Percentiles rank a stretch among this genome's conserved stretches.
Evolutionary conservation across 2,113 vertebrate species (phyloP).

Genomic region (Anhinga rufa): DNA sequence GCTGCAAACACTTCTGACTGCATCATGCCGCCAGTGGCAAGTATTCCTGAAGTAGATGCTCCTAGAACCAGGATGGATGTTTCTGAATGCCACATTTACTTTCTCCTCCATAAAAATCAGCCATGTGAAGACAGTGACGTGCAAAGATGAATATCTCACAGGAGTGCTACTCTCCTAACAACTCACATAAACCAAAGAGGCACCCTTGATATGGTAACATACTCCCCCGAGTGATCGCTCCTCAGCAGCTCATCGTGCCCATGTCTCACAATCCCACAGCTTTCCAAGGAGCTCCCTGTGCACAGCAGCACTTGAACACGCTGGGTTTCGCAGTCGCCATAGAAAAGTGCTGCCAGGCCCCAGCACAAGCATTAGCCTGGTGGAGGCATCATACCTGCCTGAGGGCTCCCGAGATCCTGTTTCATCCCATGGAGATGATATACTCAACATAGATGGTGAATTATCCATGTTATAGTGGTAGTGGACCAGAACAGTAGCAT

Average conservation of each 20-base stretch:
- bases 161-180: neutral
- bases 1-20: neutral
- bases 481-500: neutral
- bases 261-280: neutral
- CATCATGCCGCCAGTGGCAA: neutral
- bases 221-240: neutral
- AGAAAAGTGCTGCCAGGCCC: neutral
- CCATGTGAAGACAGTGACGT: neutral
- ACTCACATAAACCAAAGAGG: neutral
- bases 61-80: neutral
- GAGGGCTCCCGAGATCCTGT: neutral
- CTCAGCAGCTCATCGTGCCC: neutral
- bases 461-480: neutral
- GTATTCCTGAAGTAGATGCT: neutral
- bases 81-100: neutral
- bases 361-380: neutral
- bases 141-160: neutral
- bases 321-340: neutral
- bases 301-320: neutral
- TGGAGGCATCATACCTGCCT: neutral
- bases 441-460: neutral
- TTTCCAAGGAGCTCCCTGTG: neutral
- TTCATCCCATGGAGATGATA: neutral
- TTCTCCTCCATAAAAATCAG: neutral
- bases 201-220: neutral